Percentiles rank a stretch among this genome's conserved stretches.
Evolutionary conservation across 2,797 vertebrate genomes (phyloP).

Genomic region (Pseudomugil gertrudae): DNA sequence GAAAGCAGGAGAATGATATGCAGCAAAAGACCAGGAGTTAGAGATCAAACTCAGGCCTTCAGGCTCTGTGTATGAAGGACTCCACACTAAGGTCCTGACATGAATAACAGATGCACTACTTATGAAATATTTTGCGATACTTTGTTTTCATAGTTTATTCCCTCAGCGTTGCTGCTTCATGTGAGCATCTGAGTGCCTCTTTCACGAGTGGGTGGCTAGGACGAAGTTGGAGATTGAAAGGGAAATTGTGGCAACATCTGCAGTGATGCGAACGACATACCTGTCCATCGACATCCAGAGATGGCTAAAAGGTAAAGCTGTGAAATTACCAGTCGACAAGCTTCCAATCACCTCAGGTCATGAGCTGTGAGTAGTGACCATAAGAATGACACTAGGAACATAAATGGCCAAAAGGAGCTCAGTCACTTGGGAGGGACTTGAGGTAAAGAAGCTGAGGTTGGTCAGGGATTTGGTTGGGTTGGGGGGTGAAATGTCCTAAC

Average conservation of each 20-base stretch:
- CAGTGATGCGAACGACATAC: background rate
- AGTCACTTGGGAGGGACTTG: background rate
- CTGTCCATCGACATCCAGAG: background rate
- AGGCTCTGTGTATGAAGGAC: background rate
- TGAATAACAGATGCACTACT: background rate
- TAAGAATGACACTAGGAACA: background rate
- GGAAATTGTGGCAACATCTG: background rate
- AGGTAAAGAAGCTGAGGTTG: background rate
- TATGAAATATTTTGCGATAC: background rate
- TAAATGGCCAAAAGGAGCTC: background rate
- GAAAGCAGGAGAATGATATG: background rate
- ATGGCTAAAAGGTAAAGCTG: constrained; percentile 1
- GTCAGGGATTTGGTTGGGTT: too few relatives aligned
- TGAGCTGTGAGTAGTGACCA: background rate
- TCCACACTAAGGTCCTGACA: background rate
- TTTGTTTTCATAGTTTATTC: background rate
- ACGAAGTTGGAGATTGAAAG: background rate
- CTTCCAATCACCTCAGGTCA: background rate
- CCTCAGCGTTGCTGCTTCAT: background rate
- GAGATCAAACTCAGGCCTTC: too few relatives aligned
- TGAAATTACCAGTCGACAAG: background rate
- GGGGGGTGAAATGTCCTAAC: too few relatives aligned
- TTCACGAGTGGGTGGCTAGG: background rate
- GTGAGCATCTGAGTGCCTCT: background rate
- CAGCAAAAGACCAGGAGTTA: background rate